Evolutionary conservation across 2,888 invertebrate genomes (phyloP).

Genomic region (Calameuta filiformis): DNA sequence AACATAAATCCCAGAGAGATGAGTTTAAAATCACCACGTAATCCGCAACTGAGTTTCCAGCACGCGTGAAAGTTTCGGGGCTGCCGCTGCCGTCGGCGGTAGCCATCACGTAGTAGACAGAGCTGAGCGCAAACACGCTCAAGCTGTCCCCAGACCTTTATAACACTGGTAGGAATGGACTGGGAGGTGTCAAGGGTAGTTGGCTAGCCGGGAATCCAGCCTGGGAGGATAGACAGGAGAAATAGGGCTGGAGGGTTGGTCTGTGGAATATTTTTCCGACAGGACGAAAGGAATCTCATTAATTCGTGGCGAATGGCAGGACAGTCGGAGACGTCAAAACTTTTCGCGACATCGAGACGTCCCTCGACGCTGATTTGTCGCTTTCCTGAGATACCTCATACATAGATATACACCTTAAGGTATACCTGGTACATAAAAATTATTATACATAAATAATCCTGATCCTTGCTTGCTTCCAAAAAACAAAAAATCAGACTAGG

Average conservation of each 20-base stretch:
- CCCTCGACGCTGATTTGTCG: constrained; percentile 18
- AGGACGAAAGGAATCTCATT: constrained; percentile 58
- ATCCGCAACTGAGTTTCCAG: constrained; percentile 17
- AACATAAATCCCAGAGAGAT: constrained; percentile 54
- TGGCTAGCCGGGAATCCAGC: neutral
- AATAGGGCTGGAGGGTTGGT: neutral
- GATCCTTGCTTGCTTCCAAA: neutral
- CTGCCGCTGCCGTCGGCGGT: constrained; percentile 1
- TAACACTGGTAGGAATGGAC: neutral
- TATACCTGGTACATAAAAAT: neutral
- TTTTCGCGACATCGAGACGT: constrained; percentile 43
- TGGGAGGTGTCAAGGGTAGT: neutral
- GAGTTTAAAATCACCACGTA: constrained; percentile 55
- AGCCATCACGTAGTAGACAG: neutral
- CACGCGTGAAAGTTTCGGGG: constrained; percentile 24
- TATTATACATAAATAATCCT: neutral
- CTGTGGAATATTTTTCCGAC: constrained; percentile 53
- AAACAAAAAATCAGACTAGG: neutral
- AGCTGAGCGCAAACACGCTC: neutral
- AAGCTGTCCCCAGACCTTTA: neutral
- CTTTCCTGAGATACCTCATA: neutral
- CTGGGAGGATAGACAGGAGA: neutral
- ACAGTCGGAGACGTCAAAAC: constrained; percentile 49
- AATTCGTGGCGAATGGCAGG: constrained; percentile 47
- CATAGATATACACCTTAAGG: neutral